A percentile compares a stretch with the other conserved stretches of the same genome.
Conservation (phyloP, 1,140 invertebrate species). For the Lepidurus couesii region DNA sequence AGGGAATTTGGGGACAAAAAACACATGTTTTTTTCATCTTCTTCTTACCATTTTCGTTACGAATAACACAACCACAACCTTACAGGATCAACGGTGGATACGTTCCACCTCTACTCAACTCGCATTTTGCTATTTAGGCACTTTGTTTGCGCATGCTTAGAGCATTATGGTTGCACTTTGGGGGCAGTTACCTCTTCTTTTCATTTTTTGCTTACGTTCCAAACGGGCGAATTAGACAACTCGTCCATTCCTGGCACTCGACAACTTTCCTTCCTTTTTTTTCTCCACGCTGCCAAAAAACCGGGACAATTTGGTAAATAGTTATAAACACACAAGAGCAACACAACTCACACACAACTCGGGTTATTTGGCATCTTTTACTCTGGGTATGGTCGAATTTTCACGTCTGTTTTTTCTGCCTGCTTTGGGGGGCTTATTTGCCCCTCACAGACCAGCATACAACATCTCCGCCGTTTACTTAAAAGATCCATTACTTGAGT, state of each 20-base stretch:
- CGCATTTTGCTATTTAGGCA: neutral
- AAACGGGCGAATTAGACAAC: neutral
- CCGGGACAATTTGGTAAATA: slow-evolving; percentile 22
- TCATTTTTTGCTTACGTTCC: neutral
- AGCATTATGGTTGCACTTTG: neutral
- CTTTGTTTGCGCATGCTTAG: neutral
- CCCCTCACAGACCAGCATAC: too few relatives aligned
- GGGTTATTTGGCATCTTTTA: slow-evolving; percentile 3
- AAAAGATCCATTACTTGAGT: slow-evolving; percentile 22
- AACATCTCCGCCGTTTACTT: neutral
- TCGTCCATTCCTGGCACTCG: neutral
- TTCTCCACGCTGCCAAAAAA: neutral
- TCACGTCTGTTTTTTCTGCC: neutral
- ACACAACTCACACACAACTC: neutral
- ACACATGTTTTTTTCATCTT: neutral
- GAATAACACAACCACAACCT: slow-evolving; percentile 18
- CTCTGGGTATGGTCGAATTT: slow-evolving; percentile 8
- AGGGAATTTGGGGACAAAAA: neutral
- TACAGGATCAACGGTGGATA: neutral
- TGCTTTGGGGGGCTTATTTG: neutral
- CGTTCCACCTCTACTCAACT: neutral
- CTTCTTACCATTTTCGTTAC: neutral
- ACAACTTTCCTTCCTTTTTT: neutral
- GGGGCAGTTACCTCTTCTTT: neutral
- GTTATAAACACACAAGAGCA: neutral